These are phyloP conservation scores for Diarsia rubi DNA, from an alignment of 2,888 invertebrate genomes.

Conservation along the genomic window DNA sequence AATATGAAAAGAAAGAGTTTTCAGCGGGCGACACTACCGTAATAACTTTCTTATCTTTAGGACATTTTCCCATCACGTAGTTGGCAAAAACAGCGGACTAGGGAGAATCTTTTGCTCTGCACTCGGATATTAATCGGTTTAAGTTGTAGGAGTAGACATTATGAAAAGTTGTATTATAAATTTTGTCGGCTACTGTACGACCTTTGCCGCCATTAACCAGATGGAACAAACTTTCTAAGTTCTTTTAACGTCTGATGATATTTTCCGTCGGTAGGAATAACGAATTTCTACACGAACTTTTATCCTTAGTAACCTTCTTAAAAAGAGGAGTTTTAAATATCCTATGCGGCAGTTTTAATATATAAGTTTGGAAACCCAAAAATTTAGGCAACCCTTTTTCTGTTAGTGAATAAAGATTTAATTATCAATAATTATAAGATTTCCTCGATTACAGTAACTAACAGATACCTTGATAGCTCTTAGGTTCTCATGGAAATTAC, in stretches of 20 bases:
- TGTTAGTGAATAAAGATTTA: neutral
- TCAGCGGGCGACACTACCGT: conserved; percentile 36
- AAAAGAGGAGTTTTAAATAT: neutral
- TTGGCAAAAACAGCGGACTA: conserved; percentile 22
- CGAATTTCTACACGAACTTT: neutral
- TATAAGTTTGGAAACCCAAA: neutral
- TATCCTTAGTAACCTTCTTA: neutral
- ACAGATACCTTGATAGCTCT: conserved; percentile 10
- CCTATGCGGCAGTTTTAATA: no score
- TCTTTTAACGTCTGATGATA: neutral
- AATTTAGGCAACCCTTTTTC: neutral
- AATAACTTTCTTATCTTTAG: conserved; percentile 60
- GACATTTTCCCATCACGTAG: conserved; percentile 34
- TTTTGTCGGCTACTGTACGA: neutral
- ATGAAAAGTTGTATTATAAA: neutral
- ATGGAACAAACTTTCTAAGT: neutral
- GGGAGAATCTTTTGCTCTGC: conserved; percentile 31
- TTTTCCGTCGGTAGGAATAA: neutral
- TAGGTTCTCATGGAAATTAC: conserved; percentile 24
- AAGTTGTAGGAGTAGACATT: conserved; percentile 21
- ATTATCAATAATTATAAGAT: neutral
- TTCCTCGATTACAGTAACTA: neutral
- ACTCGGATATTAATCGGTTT: conserved; percentile 13
- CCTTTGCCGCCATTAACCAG: neutral
- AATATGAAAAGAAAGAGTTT: conserved; percentile 53